These are phyloP conservation scores for Patagioenas fasciata DNA, from an alignment of 2,113 vertebrate species.

Conservation along the genomic window DNA sequence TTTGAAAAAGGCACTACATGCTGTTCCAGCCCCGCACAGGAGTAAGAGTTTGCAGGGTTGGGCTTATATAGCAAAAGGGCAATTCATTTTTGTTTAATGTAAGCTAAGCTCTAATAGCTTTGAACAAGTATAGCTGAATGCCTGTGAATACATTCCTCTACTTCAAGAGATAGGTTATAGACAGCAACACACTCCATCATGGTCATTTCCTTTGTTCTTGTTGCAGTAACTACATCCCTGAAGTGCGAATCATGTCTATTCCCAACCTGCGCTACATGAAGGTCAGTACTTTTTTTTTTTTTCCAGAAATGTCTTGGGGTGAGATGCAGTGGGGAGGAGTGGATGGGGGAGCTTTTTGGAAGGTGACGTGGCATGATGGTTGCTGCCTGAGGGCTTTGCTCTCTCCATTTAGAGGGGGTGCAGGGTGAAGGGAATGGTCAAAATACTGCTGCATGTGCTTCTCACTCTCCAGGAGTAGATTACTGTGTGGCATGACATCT, in stretches of 20 bases:
- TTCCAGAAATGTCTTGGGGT: neutral
- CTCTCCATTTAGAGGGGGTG: fast-evolving
- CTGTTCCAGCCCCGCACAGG: neutral
- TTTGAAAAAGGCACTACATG: neutral
- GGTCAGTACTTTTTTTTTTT: slow-evolving; percentile 75
- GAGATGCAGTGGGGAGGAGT: neutral
- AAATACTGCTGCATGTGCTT: neutral
- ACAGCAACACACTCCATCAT: neutral
- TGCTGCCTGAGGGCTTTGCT: neutral
- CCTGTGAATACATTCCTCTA: neutral
- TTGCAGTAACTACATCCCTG: slow-evolving; percentile 93
- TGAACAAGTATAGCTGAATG: neutral
- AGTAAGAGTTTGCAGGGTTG: neutral
- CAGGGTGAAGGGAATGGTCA: neutral
- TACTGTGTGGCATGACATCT: neutral
- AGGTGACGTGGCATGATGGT: neutral
- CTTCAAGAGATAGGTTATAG: neutral
- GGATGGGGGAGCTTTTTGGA: neutral
- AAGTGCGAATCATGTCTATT: slow-evolving; percentile 99
- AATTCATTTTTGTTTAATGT: neutral
- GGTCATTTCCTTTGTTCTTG: slow-evolving; percentile 27
- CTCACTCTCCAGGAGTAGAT: neutral
- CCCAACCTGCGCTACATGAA: slow-evolving; percentile 96
- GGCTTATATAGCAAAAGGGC: neutral
- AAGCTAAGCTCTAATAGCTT: neutral